Evolutionary conservation across 2,113 vertebrate genomes (phyloP).

Genomic region (Centropus unirufus): DNA sequence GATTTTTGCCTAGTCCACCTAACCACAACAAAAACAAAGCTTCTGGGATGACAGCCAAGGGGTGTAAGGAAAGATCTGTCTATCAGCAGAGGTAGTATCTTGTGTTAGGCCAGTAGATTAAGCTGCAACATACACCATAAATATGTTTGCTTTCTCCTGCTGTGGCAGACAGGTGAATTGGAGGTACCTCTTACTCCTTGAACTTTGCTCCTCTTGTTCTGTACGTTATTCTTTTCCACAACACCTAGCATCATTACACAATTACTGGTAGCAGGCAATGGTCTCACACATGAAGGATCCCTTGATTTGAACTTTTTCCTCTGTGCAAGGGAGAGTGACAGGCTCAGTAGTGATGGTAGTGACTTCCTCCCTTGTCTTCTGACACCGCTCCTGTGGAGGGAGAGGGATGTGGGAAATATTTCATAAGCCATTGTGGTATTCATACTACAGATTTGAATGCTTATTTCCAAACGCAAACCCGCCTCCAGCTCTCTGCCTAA

Average conservation of each 20-base stretch:
- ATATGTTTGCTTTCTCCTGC: not conserved
- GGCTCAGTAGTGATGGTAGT: not conserved
- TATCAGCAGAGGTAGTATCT: not conserved
- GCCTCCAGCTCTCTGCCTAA: conserved; percentile 26
- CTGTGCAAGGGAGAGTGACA: fast-evolving
- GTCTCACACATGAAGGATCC: fast-evolving
- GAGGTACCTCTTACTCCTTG: not conserved
- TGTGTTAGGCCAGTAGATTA: not conserved
- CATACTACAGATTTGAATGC: not conserved
- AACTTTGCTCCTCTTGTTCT: not conserved
- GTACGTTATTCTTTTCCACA: not conserved
- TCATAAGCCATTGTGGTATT: not conserved
- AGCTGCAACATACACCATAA: fast-evolving
- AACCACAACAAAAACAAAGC: not conserved
- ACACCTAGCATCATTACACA: fast-evolving
- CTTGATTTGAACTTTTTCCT: not conserved
- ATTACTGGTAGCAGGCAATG: not conserved
- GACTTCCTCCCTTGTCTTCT: not conserved
- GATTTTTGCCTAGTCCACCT: not conserved
- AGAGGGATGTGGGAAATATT: not conserved
- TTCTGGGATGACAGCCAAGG: fast-evolving
- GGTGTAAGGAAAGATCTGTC: not conserved
- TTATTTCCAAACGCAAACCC: conserved; percentile 14
- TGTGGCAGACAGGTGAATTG: not conserved
- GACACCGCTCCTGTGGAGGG: not conserved